Conservation (phyloP, 2,113 vertebrate genomes). For the Otolemur garnettii region DNA sequence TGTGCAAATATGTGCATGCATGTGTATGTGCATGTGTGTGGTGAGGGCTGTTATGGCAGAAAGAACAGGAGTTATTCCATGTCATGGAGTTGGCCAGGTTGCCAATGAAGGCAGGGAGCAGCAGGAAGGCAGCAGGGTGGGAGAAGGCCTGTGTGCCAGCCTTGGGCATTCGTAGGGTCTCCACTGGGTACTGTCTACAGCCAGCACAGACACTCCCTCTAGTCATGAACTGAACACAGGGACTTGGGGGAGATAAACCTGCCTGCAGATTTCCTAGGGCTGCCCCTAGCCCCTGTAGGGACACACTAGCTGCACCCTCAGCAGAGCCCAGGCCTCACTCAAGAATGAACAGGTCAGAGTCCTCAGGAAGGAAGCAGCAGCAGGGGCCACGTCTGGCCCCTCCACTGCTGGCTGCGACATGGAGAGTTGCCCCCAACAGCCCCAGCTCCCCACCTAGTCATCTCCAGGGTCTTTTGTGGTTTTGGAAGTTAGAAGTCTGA, state of each 20-base stretch:
- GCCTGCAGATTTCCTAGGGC: background rate
- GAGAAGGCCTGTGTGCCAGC: rapidly evolving
- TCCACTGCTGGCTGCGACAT: background rate
- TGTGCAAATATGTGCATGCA: too few relatives aligned
- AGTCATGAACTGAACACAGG: background rate
- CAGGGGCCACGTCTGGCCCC: background rate
- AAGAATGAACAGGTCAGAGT: background rate
- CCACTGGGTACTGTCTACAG: background rate
- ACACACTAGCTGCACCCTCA: background rate
- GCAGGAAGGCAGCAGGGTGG: too few relatives aligned
- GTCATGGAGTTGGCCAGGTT: background rate
- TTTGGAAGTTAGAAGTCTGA: background rate
- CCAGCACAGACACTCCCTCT: background rate
- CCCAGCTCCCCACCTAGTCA: background rate
- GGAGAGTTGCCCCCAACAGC: background rate
- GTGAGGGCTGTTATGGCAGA: too few relatives aligned
- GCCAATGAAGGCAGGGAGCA: rapidly evolving
- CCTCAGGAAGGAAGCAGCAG: background rate
- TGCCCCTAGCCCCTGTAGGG: background rate
- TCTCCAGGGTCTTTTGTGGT: background rate
- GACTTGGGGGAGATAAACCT: background rate
- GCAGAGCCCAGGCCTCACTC: background rate
- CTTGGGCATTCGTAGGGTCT: background rate
- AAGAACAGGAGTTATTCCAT: background rate
- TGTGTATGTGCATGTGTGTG: background rate